phyloP scores from a whole-genome alignment of 2,797 vertebrate genomes.

The Girardinus metallicus region DNA sequence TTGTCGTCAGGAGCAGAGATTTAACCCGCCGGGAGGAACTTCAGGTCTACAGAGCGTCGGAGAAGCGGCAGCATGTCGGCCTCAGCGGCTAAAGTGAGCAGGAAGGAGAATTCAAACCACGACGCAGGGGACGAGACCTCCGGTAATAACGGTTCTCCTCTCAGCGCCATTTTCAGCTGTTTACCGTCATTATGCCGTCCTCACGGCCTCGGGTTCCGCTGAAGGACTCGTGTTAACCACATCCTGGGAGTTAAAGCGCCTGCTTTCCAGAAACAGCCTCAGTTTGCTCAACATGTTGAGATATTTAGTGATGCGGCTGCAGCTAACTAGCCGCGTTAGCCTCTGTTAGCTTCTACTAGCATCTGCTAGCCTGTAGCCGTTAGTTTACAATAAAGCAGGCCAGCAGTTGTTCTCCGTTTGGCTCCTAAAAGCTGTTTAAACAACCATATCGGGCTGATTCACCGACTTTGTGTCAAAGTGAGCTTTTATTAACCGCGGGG shows the following conservation, averaged over 20 bases:
- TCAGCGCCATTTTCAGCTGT: conserved; percentile 83
- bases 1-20: conserved; percentile 50
- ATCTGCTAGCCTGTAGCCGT: conserved; percentile 32
- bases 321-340: conserved; percentile 57
- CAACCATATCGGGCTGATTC: rapidly evolving
- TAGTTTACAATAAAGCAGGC: conserved; percentile 24
- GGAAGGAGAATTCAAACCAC: conserved; percentile 99
- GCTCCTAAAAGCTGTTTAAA: background rate
- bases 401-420: conserved; percentile 23
- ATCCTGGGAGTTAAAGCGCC: rapidly evolving
- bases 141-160: conserved; percentile 85
- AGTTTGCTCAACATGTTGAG: background rate
- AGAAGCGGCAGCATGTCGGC: conserved; percentile 87
- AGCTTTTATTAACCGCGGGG: background rate
- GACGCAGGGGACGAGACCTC: conserved; percentile 97
- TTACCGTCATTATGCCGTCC: conserved; percentile 57
- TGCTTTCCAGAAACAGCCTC: background rate
- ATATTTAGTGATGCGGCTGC: conserved; percentile 30
- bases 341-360: conserved; percentile 48
- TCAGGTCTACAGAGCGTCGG: conserved; percentile 32
- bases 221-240: background rate
- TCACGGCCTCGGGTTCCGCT: background rate
- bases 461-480: too few relatives aligned
- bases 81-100: conserved; percentile 94
- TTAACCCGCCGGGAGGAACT: conserved; percentile 19